Evolutionary conservation across 1,140 invertebrate species (phyloP).

Genomic region (Glomeris maerens): DNA sequence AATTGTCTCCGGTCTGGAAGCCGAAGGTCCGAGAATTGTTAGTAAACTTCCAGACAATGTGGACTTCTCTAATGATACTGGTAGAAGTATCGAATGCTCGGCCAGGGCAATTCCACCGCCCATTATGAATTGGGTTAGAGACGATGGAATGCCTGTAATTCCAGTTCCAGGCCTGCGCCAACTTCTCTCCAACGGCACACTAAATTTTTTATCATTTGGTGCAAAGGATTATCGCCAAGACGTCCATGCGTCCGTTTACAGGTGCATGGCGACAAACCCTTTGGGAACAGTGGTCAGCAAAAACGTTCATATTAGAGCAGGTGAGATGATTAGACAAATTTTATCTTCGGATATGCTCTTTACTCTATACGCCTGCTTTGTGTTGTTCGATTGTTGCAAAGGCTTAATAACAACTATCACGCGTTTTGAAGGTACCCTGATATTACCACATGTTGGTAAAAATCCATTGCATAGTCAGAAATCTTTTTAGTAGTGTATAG

Average conservation of each 20-base stretch:
- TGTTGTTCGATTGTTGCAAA: too few relatives aligned
- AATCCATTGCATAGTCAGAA: too few relatives aligned
- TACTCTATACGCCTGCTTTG: too few relatives aligned
- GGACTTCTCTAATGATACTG: conserved; percentile 1
- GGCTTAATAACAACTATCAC: too few relatives aligned
- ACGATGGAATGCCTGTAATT: background rate
- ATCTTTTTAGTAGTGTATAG: too few relatives aligned
- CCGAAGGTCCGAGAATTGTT: too few relatives aligned
- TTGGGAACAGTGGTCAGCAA: conserved; percentile 1
- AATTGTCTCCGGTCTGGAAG: too few relatives aligned
- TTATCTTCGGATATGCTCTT: too few relatives aligned
- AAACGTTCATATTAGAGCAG: background rate
- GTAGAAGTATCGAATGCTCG: background rate
- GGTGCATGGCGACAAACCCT: background rate
- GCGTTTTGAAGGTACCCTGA: too few relatives aligned
- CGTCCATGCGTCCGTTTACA: background rate
- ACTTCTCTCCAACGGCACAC: background rate
- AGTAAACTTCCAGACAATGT: background rate
- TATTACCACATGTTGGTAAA: too few relatives aligned
- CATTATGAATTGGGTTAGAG: background rate
- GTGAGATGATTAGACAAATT: conserved; percentile 2
- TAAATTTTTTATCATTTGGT: background rate
- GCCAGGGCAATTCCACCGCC: background rate
- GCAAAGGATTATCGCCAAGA: conserved; percentile 1
- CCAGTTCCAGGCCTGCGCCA: background rate